Evolutionary conservation across 1,140 invertebrate species (phyloP).

Genomic region (Drosophila equinoxialis): DNA sequence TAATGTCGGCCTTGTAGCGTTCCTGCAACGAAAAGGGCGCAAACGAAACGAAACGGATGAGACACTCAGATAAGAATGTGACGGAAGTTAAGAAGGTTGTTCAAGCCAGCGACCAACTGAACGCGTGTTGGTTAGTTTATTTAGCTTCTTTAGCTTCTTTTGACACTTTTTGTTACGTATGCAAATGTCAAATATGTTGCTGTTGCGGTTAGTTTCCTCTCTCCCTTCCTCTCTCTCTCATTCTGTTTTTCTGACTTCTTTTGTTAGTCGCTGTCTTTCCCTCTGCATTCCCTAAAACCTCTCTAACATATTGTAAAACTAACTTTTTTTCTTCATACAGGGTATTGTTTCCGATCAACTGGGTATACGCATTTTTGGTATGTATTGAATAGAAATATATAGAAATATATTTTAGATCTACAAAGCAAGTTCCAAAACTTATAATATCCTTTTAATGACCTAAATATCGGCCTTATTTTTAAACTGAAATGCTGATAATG

Average conservation of each 20-base stretch:
- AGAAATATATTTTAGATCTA: too few relatives aligned
- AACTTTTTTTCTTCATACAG: constrained; percentile 47
- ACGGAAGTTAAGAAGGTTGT: constrained; percentile 46
- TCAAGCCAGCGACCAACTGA: neutral
- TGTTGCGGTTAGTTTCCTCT: constrained; percentile 46
- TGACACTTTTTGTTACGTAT: constrained; percentile 70
- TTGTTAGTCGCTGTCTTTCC: constrained; percentile 6
- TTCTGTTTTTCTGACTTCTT: neutral
- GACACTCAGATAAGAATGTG: constrained; percentile 50
- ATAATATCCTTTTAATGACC: too few relatives aligned
- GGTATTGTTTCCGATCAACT: too few relatives aligned
- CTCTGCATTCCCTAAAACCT: constrained; percentile 44
- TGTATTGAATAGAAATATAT: too few relatives aligned
- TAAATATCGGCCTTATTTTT: too few relatives aligned
- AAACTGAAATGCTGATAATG: too few relatives aligned
- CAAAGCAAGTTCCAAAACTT: too few relatives aligned
- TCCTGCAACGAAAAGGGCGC: constrained; percentile 86
- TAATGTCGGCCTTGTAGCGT: constrained; percentile 96
- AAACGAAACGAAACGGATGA: constrained; percentile 51
- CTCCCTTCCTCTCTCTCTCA: constrained; percentile 1
- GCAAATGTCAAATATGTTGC: constrained; percentile 79
- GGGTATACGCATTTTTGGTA: neutral
- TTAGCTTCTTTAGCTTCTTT: constrained; percentile 67
- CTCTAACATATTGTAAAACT: constrained; percentile 71
- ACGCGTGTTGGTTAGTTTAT: constrained; percentile 42